These are phyloP conservation scores for Oncorhynchus mykiss DNA, from an alignment of 2,113 vertebrate species.

Conservation along the genomic window DNA sequence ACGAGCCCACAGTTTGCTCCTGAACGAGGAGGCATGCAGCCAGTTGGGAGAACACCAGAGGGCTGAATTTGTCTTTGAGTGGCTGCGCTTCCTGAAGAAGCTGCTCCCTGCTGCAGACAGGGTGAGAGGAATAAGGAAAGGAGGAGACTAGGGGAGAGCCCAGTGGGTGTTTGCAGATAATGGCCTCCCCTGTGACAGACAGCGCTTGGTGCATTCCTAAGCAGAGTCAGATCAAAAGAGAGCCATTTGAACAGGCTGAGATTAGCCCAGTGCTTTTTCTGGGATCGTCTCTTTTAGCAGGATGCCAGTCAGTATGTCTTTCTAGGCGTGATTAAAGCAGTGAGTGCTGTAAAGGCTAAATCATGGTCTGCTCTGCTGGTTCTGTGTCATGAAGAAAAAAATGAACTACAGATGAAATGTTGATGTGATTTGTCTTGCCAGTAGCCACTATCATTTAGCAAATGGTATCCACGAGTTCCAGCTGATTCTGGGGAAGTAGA, in stretches of 20 bases:
- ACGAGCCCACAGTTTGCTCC: conserved; percentile 81
- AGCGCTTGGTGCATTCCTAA: background rate
- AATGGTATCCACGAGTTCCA: no score
- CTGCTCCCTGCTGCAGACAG: conserved; percentile 76
- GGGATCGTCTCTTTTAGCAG: background rate
- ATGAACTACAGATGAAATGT: no score
- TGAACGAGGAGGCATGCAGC: conserved; percentile 79
- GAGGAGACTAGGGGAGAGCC: background rate
- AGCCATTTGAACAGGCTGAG: background rate
- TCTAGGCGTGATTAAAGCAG: background rate
- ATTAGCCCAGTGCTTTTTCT: background rate
- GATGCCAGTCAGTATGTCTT: background rate
- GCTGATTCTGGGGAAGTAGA: no score
- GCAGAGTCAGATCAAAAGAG: background rate
- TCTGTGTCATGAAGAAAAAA: background rate
- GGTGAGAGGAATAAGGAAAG: conserved; percentile 60
- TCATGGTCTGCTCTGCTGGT: background rate
- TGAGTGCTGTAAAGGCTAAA: background rate
- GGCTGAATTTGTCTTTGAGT: conserved; percentile 84
- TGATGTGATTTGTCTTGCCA: background rate
- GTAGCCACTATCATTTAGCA: no score
- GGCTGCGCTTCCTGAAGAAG: conserved; percentile 86
- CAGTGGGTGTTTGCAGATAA: background rate
- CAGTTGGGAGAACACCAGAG: conserved; percentile 81
- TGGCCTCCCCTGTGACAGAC: background rate